Evolutionary conservation across 35 echinoderm and acorn worm species (phyloP).

Genomic region (Ophioderma brevispina): DNA sequence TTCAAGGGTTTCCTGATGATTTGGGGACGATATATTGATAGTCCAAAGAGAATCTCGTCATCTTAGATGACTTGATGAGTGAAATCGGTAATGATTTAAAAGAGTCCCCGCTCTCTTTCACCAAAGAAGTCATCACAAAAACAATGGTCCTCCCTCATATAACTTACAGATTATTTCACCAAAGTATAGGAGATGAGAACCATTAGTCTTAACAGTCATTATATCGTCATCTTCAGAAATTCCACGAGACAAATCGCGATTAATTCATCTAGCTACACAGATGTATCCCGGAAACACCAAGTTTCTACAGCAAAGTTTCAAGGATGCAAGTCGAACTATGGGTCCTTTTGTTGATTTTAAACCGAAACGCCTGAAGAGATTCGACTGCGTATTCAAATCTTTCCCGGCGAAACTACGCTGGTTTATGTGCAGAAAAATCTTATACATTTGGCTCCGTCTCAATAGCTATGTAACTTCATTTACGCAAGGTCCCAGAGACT

Average conservation of each 20-base stretch:
- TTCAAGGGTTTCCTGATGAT: conserved; percentile 27
- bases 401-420: conserved; percentile 12
- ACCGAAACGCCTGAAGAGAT: conserved; percentile 53
- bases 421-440: not conserved
- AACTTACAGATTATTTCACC: conserved; percentile 71
- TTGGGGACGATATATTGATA: conserved; percentile 22
- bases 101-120: conserved; percentile 38
- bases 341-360: conserved; percentile 58
- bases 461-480: not conserved
- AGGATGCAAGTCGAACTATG: conserved; percentile 47
- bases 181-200: conserved; percentile 63
- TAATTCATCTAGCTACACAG: conserved; percentile 38
- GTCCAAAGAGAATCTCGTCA: conserved; percentile 32
- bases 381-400: conserved; percentile 62
- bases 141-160: conserved; percentile 57
- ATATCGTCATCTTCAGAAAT: conserved; percentile 58
- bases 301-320: conserved; percentile 51
- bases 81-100: conserved; percentile 22
- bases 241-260: conserved; percentile 66
- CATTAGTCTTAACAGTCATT: conserved; percentile 65
- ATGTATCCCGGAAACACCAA: conserved; percentile 55
- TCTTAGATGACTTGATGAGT: conserved; percentile 54
- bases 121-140: conserved; percentile 56
- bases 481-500: conserved; percentile 31
- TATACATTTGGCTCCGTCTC: not conserved